Base-by-base conservation (phyloP, 2,113 vertebrate species). In the Hippocampus abdominalis region DNA sequence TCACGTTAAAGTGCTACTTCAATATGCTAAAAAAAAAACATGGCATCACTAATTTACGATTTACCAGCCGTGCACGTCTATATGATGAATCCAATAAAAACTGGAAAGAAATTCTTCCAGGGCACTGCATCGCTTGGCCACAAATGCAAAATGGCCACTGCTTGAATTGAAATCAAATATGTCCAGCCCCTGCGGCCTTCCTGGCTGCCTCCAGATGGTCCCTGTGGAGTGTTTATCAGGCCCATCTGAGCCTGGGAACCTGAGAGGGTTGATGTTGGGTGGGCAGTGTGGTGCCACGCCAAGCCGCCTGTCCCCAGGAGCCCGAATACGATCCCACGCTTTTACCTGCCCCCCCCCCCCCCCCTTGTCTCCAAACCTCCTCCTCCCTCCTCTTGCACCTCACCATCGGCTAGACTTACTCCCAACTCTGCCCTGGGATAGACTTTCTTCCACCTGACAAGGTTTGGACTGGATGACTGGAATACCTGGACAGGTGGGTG, bases 261-360 rank as follows among this genome's bases (percentile, higher is more conserved):
- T 88, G 88, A 91, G 87, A 86, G 87, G 84, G 83, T 91, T 91
- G 88, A 91, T 88, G 88, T 90, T 83, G 90, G 88, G 90, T 90
- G 90, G 90, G 88, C 90, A 89, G 86, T 87, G 78, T 36, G 40
- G 81, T 89, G 87, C 87, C 87, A 87, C 83, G 85, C 88, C 88
- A 88, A 89, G 84, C 79, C 86, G 86, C 82, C 85, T 89, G 87
- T 90, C 90, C 90, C 88, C 90, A 88, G 87, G 87, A 90, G 90
- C 87, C 82, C 84, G 87, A 91, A 91, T 65, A 87, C 67, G 86
- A 90, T 90, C 88, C 86, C 76, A 84, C 84, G 74, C 87, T 84
- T 32, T 59, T 32, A 29, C 16, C 15, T 8, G 27, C 27, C 81
- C 81, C 86, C 80, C 82, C 16, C 15, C 2, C 15, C 27, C 81